Evolutionary conservation across 2,113 vertebrate species (phyloP).

Genomic region (Pavo muticus): DNA sequence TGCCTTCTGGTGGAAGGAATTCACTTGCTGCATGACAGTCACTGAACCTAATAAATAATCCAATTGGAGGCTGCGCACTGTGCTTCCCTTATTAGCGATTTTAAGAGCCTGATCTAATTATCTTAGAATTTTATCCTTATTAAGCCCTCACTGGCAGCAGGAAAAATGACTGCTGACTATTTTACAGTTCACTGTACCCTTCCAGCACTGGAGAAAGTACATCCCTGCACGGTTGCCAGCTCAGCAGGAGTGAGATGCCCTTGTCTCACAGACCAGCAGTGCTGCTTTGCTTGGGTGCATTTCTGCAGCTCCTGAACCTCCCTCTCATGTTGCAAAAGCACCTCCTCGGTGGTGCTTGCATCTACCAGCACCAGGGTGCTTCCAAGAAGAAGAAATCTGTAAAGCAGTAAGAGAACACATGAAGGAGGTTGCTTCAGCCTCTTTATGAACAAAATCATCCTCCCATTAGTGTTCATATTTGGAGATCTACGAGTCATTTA

Average conservation of each 20-base stretch:
- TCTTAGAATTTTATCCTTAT: background rate
- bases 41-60: background rate
- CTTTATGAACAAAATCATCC: background rate
- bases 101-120: slow-evolving; percentile 21
- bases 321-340: background rate
- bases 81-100: slow-evolving; percentile 18
- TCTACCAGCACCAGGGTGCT: background rate
- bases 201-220: background rate
- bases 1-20: slow-evolving; percentile 20
- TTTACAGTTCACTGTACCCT: background rate
- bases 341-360: background rate
- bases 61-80: background rate
- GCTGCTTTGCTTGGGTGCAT: background rate
- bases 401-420: background rate
- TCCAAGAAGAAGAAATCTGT: background rate
- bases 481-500: background rate
- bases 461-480: background rate
- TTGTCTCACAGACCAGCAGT: background rate
- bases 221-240: background rate
- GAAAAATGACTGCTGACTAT: background rate
- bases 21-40: background rate
- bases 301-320: background rate
- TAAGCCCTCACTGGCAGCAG: background rate
- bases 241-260: background rate
- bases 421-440: background rate